A percentile compares a stretch with the other conserved stretches of the same genome.
Conservation (phyloP, 2,113 vertebrate species). For the Lophura nycthemera region DNA sequence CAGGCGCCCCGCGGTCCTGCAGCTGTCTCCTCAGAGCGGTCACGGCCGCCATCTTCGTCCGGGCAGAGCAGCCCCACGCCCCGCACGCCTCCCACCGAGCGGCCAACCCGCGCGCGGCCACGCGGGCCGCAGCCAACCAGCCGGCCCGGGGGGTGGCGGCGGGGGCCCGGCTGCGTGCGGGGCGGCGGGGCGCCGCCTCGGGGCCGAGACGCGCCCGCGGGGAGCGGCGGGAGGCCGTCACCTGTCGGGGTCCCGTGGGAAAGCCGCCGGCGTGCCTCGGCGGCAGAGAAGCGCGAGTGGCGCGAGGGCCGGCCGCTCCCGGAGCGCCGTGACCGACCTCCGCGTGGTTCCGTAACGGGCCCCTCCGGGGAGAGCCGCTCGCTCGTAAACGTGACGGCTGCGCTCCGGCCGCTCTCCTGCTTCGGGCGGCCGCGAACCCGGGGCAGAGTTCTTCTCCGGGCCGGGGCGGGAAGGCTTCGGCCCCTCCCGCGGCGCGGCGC, state of each 20-base stretch:
- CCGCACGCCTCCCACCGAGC: constrained; percentile 18
- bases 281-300: not conserved
- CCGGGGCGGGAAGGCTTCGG: accelerated
- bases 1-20: constrained; percentile 76
- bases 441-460: not conserved
- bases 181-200: not conserved
- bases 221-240: not conserved
- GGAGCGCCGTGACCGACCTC: too few species aligned
- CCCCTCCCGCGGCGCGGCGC: accelerated
- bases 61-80: not conserved
- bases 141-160: not conserved
- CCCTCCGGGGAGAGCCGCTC: not conserved
- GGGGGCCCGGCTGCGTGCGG: too few species aligned
- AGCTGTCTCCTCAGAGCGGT: constrained; percentile 77
- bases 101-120: constrained; percentile 7
- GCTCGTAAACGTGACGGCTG: too few species aligned
- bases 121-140: not conserved
- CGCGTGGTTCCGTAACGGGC: not conserved
- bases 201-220: not conserved
- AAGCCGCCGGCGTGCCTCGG: not conserved
- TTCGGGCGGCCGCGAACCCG: too few species aligned
- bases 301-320: too few species aligned
- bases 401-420: too few species aligned
- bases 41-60: constrained; percentile 85
- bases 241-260: not conserved